Evolutionary conservation across 2,113 vertebrate species (phyloP), one percentile per base, ranked within the genome.

Genomic region (Oreochromis tanganicae): DNA sequence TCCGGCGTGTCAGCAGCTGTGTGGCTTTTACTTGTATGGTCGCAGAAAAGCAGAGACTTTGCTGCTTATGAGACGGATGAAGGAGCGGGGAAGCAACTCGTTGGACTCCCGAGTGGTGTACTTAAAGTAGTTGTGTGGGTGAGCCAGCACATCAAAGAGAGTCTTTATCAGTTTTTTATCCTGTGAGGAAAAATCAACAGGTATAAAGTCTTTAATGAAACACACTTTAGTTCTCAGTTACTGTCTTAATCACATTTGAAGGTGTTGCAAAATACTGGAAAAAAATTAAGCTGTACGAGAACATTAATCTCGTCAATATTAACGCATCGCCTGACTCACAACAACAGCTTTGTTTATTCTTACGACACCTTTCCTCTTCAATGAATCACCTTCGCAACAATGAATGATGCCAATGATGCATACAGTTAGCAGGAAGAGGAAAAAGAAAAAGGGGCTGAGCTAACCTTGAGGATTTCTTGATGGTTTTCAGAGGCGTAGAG

Each of bases 101-200:
- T 99, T 99, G 96, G 99, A 98, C 91, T 99, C 98, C 95, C 99
- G 95, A 93, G 96, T 97, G 3, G 98, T 98, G 96, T 99, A 99
- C 94, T 99, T 99, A 95, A 99, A 99, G 96, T 99, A 99, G 97
- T 99, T 98, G 95, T 99, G 98, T 82, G 98, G 98, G 88, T 99
- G 98, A 1, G 98, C 98, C 96, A 99, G 96, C 92, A 99, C 98
- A 1, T 99, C 98, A 1, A 99, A 99, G 95, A 99, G 98, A 90
- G 98, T 99, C 95, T 99, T 99, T 95, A 99, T 99, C 95, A 99
- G 97, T 96, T 99, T 99, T 97, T 99, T 99, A 96, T 99, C 98
- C 98, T 99, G 96, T 0, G 5, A 83, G 90, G 89, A 88, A 87
- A 55, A 82, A 84, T 61, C 80, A 80, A 88, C 24, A 52, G 2